Base-by-base conservation (phyloP, 2,797 vertebrate genomes). In the Ambastaia sidthimunki region DNA sequence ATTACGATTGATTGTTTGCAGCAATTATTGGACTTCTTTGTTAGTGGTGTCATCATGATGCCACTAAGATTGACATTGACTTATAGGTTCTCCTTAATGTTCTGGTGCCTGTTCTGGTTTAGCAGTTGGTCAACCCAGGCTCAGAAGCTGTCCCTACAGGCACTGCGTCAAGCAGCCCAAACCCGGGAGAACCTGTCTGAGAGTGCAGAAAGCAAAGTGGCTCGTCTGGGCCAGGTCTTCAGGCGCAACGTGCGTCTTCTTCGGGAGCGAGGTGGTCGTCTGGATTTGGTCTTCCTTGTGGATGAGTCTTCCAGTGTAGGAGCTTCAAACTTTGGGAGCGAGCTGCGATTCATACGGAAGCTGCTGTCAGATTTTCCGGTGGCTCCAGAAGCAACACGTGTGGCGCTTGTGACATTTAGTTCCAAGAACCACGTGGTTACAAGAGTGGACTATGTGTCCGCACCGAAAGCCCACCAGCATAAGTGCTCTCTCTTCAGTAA, bases 241-340 rank as follows among this genome's bases (percentile, higher is more conserved):
- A 96, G 96, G 88, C 90, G 89, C 12, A 97, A 96, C 69, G 94
- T 98, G 81, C 95, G 97, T 19, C 92, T 92, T 82, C 92, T 99
- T 83, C 94, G 97, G 16, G 96, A 96, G 90, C 93, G 92, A 31
- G 96, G 96, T 88, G 86, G 80, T 47, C 92, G 93, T 66, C 86
- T 99, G 87, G 97, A 98, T 90, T 92, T 98, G 83, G 96, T 98
- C 44, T 99, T 99, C 90, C 91, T 99, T 86, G 96, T 98, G 93
- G 97, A 98, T 31, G 97, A 98, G 93, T 98, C 97, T 19, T 98
- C 97, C 74, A 98, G 97, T 60, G 96, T 98, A 83, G 97, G 97
- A 44, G 93, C 94, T 63, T 91, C 91, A 75, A 98, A 98, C 93
- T 98, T 99, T 90, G 93, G 92, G 85, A 98, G 94, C 80, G 97